Base-by-base conservation (phyloP, 2,797 vertebrate genomes). In the Florisuga fusca region DNA sequence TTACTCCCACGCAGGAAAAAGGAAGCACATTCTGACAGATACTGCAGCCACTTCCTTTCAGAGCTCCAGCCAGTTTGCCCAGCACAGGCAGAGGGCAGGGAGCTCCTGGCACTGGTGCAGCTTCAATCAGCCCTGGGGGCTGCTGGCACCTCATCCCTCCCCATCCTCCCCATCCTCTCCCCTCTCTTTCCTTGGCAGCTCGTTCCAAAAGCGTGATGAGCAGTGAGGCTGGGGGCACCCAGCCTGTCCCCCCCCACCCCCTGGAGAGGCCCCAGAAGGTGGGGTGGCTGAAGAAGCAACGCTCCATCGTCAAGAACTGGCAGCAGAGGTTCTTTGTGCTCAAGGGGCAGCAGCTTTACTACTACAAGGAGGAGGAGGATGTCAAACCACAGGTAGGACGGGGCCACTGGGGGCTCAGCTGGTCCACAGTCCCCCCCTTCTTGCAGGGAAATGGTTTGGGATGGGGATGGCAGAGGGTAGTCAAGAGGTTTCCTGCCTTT, bases 291-390 rank as follows among this genome's bases (percentile, higher is more conserved):
- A 99, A 99, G 96, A 99, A 99, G 95, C 99, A 99, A 96, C 98
- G 99, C 89, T 98, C 99, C 79, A 98, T 99, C 8, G 99, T 99
- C 53, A 99, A 99, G 97, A 99, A 99, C 97, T 99, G 99, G 99
- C 99, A 99, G 95, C 98, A 98, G 53, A 97, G 98, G 15, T 99
- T 98, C 97, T 99, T 99, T 43, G 98, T 99, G 87, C 97, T 99
- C 43, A 98, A 97, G 93, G 99, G 99, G 0, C 98, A 98, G 92
- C 98, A 98, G 4, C 98, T 99, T 63, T 98, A 96, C 73, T 99
- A 99, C 96, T 98, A 99, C 97, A 99, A 99, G 92, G 99, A 99
- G 1, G 99, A 99, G 90, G 98, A 98, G 11, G 99, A 99, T 84
- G 95, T 79, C 33, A 98, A 99, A 12, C 96, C 98, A 0, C 99